Base-by-base conservation (phyloP, 2,888 invertebrate genomes). In the Cephus runcator region DNA sequence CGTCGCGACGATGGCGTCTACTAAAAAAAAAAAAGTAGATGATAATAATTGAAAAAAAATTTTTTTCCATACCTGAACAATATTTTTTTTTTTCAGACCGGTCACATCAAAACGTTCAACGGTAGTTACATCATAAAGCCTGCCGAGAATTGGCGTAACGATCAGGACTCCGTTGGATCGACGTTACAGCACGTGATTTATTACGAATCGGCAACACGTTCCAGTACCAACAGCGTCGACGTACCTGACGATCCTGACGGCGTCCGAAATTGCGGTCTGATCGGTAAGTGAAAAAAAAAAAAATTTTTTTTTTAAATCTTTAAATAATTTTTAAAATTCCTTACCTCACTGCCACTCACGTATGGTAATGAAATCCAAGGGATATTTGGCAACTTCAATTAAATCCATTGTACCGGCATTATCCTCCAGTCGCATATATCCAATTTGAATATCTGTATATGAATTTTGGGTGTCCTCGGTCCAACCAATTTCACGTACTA, bases 101-200 rank as follows among this genome's bases (percentile, higher is more conserved):
- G 95, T 79, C 95, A 95, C 90, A 94, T 95, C 86, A 93, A 93
- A 87, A 95, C 95, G 34, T 93, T 94, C 77, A 93, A 93, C 82
- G 95, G 94, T 81, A 94, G 93, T 84, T 95, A 94, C 91, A 93
- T 94, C 89, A 95, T 95, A 84, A 94, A 95, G 88, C 95, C 95
- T 30, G 93, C 92, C 40, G 94, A 95, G 87, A 85, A 84, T 68
- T 90, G 91, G 86, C 85, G 79, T 11, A 88, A 85, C 56, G 86
- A 87, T 79, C 90, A 88, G 82, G 91, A 92, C 83, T 89, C 87
- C 77, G 85, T 84, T 77, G 87, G 81, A 78, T 87, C 86, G 73
- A 85, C 88, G 12, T 77, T 91, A 73, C 83, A 87, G 56, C 92
- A 92, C 79, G 87, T 88, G 73, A 89, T 92, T 71, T 89, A 90